phyloP scores from a whole-genome alignment of 2,888 invertebrate species.

The Pyrgus malvae region DNA sequence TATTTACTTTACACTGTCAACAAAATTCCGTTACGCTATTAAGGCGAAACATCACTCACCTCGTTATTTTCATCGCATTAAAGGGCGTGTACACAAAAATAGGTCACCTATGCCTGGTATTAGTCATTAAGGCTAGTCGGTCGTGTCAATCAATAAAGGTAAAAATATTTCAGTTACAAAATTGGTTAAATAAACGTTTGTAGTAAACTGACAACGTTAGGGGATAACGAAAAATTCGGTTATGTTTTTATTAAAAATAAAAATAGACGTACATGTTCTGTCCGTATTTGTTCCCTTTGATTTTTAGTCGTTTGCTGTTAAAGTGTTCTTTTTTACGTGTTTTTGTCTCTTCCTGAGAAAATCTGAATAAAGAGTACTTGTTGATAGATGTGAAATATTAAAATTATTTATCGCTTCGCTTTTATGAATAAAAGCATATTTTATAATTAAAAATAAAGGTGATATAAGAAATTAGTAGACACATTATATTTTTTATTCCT shows the following conservation, averaged over 20 bases:
- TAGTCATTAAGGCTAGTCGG: constrained; percentile 9
- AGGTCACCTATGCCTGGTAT: constrained; percentile 9
- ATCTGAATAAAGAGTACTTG: too few species aligned
- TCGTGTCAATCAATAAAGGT: constrained; percentile 4
- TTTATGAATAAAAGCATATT: too few species aligned
- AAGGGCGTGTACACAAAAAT: constrained; percentile 15
- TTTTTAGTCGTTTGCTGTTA: too few species aligned
- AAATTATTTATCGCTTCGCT: too few species aligned
- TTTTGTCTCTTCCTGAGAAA: too few species aligned
- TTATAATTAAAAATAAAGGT: too few species aligned
- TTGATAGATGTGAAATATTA: too few species aligned
- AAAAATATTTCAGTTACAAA: background rate
- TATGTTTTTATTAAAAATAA: background rate
- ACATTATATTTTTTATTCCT: too few species aligned
- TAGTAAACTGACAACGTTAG: background rate
- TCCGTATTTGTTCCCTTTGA: background rate
- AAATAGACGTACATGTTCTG: background rate
- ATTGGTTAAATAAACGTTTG: background rate
- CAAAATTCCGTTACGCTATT: constrained; percentile 6
- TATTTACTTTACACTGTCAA: background rate
- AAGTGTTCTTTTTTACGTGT: too few species aligned
- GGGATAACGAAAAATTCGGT: background rate
- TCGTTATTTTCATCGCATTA: constrained; percentile 19
- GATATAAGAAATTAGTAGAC: too few species aligned
- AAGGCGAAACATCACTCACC: constrained; percentile 14